These are phyloP conservation scores for Falco columbarius DNA, from an alignment of 2,797 vertebrate species.

Conservation along the genomic window DNA sequence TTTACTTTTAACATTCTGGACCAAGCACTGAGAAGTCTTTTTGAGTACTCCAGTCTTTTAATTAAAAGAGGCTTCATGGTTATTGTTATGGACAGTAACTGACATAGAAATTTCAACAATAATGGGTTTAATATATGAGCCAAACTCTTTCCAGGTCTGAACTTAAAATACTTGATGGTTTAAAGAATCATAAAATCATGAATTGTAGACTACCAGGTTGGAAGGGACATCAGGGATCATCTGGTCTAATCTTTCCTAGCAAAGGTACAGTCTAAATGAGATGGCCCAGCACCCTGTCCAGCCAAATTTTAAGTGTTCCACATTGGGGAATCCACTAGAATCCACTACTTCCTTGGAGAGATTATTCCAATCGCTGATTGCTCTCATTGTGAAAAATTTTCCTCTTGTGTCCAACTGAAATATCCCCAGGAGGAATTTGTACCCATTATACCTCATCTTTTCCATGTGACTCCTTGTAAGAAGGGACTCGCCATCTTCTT, in stretches of 20 bases:
- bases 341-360: background rate
- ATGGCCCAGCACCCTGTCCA: background rate
- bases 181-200: background rate
- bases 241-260: background rate
- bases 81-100: background rate
- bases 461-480: background rate
- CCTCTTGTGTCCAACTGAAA: background rate
- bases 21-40: background rate
- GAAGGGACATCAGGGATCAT: background rate
- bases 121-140: background rate
- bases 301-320: background rate
- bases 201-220: background rate
- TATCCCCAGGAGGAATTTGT: background rate
- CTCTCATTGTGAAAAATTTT: background rate
- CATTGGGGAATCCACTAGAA: background rate
- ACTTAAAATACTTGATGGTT: background rate
- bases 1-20: background rate
- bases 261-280: rapidly evolving
- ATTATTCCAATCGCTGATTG: background rate
- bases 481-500: background rate
- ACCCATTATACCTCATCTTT: background rate
- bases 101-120: background rate
- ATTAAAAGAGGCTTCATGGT: background rate
- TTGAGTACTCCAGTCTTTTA: background rate
- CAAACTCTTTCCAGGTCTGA: background rate